Evolutionary conservation across 2,113 vertebrate species (phyloP).

Genomic region (Datnioides undecimradiatus): DNA sequence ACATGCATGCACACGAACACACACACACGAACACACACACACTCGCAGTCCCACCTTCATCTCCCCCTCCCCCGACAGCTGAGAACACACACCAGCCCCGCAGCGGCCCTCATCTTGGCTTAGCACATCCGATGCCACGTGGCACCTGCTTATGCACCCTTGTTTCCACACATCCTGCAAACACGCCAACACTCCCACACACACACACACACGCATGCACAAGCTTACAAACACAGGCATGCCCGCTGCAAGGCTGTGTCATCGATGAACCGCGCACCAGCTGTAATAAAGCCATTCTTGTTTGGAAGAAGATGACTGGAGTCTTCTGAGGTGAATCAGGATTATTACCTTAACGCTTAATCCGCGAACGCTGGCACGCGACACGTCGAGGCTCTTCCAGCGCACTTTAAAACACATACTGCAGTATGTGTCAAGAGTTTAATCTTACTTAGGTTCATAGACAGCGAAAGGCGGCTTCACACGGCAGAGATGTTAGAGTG

Average conservation of each 20-base stretch:
- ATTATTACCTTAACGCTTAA: constrained; percentile 31
- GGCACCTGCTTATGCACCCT: constrained; percentile 53
- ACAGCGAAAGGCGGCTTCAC: not conserved
- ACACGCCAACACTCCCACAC: constrained; percentile 5
- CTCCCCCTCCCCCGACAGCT: constrained; percentile 52
- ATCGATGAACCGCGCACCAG: constrained; percentile 9
- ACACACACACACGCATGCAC: not conserved
- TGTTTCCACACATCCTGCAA: constrained; percentile 38
- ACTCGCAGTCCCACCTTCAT: not conserved
- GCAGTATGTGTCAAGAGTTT: not conserved
- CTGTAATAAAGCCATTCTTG: constrained; percentile 33
- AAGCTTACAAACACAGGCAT: constrained; percentile 1
- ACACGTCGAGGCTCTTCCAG: not conserved
- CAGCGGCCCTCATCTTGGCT: constrained; percentile 31
- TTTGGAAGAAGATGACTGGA: constrained; percentile 35
- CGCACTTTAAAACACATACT: not conserved
- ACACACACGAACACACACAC: not conserved
- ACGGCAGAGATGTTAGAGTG: constrained; percentile 1
- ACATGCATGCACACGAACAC: not conserved
- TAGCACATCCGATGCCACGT: constrained; percentile 60
- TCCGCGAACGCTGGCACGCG: constrained; percentile 11
- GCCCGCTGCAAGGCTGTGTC: constrained; percentile 30
- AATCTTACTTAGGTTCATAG: not conserved
- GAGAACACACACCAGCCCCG: constrained; percentile 44
- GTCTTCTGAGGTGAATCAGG: constrained; percentile 51